Evolutionary conservation across 2,113 vertebrate genomes (phyloP).

Genomic region (Rostratula benghalensis): DNA sequence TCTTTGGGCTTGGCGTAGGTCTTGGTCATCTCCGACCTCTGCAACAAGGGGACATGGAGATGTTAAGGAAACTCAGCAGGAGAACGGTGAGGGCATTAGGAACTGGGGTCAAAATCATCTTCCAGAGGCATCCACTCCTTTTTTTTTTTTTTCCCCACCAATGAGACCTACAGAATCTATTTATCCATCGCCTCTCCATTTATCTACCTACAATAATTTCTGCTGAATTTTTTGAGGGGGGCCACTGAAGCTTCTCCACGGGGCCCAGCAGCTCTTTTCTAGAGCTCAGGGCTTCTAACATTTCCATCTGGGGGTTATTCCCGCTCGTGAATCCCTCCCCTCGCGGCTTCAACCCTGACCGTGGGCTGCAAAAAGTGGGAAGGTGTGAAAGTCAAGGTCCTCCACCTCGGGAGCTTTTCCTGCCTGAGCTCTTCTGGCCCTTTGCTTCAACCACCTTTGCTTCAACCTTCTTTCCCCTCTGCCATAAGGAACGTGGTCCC

Average conservation of each 20-base stretch:
- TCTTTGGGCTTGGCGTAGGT: slow-evolving; percentile 76
- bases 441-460: slow-evolving; percentile 31
- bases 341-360: fast-evolving
- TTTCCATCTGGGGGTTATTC: not conserved
- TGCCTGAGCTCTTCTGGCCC: not conserved
- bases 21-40: slow-evolving; percentile 87
- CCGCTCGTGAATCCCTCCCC: fast-evolving
- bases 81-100: fast-evolving
- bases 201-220: fast-evolving
- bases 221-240: fast-evolving
- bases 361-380: not conserved
- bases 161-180: not conserved
- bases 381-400: not conserved
- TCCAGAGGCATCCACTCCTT: fast-evolving
- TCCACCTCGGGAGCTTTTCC: not conserved
- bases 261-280: not conserved
- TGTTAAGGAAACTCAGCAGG: fast-evolving
- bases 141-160: no score
- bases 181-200: not conserved
- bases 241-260: not conserved
- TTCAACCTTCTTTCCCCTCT: slow-evolving; percentile 10
- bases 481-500: slow-evolving; percentile 4
- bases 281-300: not conserved
- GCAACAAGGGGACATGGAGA: not conserved
- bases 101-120: not conserved